phyloP scores from a whole-genome alignment of 2,888 invertebrate genomes.

The Andrena praecox region DNA sequence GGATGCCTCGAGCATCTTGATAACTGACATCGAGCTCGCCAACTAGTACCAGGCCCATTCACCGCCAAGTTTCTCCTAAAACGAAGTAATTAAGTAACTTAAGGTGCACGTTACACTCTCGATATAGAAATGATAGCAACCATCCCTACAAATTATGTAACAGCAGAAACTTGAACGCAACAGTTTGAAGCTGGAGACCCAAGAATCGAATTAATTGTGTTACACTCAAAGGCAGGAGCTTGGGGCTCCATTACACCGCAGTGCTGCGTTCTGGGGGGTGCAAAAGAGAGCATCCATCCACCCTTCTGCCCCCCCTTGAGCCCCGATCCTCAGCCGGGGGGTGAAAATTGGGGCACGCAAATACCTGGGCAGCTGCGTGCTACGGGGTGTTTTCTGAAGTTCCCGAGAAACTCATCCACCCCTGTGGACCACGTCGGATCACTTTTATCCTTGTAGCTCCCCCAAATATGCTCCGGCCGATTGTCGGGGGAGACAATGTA shows the following conservation, averaged over 20 bases:
- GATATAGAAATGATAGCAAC: neutral
- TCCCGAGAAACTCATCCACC: slow-evolving; percentile 44
- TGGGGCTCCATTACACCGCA: slow-evolving; percentile 40
- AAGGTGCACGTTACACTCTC: neutral
- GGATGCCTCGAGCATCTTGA: too few species aligned
- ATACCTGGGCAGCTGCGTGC: slow-evolving; percentile 80
- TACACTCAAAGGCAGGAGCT: slow-evolving; percentile 8
- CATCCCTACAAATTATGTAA: neutral
- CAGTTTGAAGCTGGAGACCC: neutral
- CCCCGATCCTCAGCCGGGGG: neutral
- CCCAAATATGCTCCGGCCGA: slow-evolving; percentile 11
- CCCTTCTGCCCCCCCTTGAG: slow-evolving; percentile 47
- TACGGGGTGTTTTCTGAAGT: slow-evolving; percentile 63
- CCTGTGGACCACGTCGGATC: slow-evolving; percentile 53
- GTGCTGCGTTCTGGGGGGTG: neutral
- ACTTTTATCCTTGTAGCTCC: slow-evolving; percentile 71
- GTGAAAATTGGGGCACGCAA: slow-evolving; percentile 72
- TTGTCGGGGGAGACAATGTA: slow-evolving; percentile 19
- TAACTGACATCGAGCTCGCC: too few species aligned
- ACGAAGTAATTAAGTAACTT: neutral
- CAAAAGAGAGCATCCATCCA: slow-evolving; percentile 70
- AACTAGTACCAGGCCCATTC: too few species aligned
- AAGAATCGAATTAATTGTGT: slow-evolving; percentile 45
- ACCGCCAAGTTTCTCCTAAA: neutral
- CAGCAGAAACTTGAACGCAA: neutral